Evolutionary conservation across 1,140 invertebrate species (phyloP).

Genomic region (Macrosteles quadrilineatus): DNA sequence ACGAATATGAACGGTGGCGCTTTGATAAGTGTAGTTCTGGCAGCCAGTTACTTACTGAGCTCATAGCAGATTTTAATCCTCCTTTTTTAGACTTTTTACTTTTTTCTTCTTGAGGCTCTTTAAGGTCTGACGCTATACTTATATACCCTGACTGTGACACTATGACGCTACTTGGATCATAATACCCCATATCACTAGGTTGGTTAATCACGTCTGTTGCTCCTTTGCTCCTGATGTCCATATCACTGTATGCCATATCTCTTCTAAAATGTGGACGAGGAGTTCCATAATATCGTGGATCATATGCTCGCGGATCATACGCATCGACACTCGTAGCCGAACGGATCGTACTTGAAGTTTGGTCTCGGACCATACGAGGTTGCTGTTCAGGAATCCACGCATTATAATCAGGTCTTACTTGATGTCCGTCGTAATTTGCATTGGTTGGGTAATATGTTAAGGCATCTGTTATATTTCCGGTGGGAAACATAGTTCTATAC

Average conservation of each 20-base stretch:
- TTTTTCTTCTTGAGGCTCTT: conserved; percentile 55
- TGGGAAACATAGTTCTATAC: conserved; percentile 67
- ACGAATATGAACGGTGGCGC: conserved; percentile 75
- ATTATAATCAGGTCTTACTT: conserved; percentile 2
- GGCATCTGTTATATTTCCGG: conserved; percentile 72
- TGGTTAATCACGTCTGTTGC: conserved; percentile 47
- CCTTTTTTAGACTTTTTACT: conserved; percentile 67
- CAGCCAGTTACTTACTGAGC: conserved; percentile 75
- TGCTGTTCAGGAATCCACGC: conserved; percentile 8
- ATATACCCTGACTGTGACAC: conserved; percentile 83
- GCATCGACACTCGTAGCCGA: not conserved
- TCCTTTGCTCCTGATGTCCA: conserved; percentile 48
- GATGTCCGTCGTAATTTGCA: conserved; percentile 35
- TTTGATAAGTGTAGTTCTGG: conserved; percentile 78
- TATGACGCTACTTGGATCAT: conserved; percentile 61
- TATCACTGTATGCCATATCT: conserved; percentile 19
- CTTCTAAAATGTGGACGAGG: conserved; percentile 19
- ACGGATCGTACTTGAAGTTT: conserved; percentile 31
- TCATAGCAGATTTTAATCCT: conserved; percentile 77
- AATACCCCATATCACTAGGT: conserved; percentile 48
- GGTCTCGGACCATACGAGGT: conserved; percentile 15
- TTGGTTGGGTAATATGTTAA: conserved; percentile 74
- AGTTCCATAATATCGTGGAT: conserved; percentile 25
- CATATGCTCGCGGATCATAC: conserved; percentile 27
- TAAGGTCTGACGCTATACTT: conserved; percentile 69